Conservation (phyloP, 2,888 invertebrate genomes). For the Venusia cambrica region DNA sequence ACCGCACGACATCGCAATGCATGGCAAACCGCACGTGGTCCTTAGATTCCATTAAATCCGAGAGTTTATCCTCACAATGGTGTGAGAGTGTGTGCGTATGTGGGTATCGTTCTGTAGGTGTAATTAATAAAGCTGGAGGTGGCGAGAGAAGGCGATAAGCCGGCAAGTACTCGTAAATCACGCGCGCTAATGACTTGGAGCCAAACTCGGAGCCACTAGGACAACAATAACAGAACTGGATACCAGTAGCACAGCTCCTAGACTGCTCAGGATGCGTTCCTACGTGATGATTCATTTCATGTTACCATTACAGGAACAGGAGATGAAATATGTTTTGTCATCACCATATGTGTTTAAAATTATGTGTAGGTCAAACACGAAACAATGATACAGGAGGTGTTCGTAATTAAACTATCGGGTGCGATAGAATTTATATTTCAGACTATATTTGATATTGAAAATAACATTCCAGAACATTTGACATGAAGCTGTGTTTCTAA, state of each 20-base stretch:
- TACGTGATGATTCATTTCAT: no score
- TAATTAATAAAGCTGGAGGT: slow-evolving; percentile 55
- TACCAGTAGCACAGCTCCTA: slow-evolving; percentile 12
- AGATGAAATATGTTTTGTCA: no score
- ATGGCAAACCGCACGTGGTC: slow-evolving; percentile 13
- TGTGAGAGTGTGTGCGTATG: slow-evolving; percentile 3
- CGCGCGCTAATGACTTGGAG: slow-evolving; percentile 48
- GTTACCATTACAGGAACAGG: no score
- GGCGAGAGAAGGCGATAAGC: slow-evolving; percentile 50
- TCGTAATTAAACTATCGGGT: no score
- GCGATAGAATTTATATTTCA: no score
- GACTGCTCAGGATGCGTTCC: no score
- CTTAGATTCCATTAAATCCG: slow-evolving; percentile 26
- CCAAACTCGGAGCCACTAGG: slow-evolving; percentile 13
- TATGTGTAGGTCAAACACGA: no score
- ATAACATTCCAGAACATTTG: no score
- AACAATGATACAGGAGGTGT: no score
- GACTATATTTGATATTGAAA: no score
- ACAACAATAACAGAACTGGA: slow-evolving; percentile 10
- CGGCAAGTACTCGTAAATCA: slow-evolving; percentile 51
- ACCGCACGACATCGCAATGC: slow-evolving; percentile 9
- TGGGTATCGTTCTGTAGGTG: slow-evolving; percentile 31
- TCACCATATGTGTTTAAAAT: no score
- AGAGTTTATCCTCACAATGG: slow-evolving; percentile 21
- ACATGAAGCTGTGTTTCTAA: no score